A percentile compares a stretch with the other conserved stretches of the same genome.
Conservation (phyloP, 2,888 invertebrate genomes). For the Drosophila sordidula region DNA sequence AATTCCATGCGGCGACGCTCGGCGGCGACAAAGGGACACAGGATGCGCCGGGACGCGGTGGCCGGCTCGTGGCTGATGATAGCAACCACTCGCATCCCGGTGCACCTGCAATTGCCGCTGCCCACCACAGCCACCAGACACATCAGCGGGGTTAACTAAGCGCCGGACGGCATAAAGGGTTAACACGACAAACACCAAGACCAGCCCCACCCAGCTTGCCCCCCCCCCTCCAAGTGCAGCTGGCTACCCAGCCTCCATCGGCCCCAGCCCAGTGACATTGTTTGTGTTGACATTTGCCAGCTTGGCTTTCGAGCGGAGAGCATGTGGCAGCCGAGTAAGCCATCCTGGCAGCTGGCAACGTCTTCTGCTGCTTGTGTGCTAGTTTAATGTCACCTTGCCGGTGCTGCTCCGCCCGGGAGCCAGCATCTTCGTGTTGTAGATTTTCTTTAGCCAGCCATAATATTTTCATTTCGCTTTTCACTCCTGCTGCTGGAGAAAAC, state of each 20-base stretch:
- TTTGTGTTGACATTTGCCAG: constrained; percentile 79
- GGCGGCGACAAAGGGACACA: constrained; percentile 40
- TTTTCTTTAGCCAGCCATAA: constrained; percentile 61
- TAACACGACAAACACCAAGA: constrained; percentile 40
- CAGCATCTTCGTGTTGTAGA: constrained; percentile 23
- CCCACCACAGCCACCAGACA: constrained; percentile 28
- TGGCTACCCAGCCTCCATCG: too few species aligned
- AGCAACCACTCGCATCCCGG: constrained; percentile 44
- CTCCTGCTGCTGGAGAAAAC: constrained; percentile 54
- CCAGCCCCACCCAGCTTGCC: constrained; percentile 14
- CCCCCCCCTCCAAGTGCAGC: not conserved
- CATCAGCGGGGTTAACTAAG: constrained; percentile 73
- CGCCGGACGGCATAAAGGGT: constrained; percentile 58
- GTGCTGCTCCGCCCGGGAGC: constrained; percentile 10
- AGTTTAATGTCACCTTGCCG: constrained; percentile 53
- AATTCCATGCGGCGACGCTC: constrained; percentile 75
- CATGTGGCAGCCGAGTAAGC: constrained; percentile 47
- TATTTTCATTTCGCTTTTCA: constrained; percentile 70
- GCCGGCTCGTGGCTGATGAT: constrained; percentile 51
- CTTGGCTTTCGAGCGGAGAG: constrained; percentile 55
- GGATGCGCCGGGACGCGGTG: constrained; percentile 31
- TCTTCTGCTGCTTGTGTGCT: constrained; percentile 21
- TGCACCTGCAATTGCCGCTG: constrained; percentile 58
- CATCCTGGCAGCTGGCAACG: constrained; percentile 17
- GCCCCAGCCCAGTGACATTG: constrained; percentile 45